phyloP scores from a whole-genome alignment of 2,797 vertebrate species.

The Lacerta agilis region DNA sequence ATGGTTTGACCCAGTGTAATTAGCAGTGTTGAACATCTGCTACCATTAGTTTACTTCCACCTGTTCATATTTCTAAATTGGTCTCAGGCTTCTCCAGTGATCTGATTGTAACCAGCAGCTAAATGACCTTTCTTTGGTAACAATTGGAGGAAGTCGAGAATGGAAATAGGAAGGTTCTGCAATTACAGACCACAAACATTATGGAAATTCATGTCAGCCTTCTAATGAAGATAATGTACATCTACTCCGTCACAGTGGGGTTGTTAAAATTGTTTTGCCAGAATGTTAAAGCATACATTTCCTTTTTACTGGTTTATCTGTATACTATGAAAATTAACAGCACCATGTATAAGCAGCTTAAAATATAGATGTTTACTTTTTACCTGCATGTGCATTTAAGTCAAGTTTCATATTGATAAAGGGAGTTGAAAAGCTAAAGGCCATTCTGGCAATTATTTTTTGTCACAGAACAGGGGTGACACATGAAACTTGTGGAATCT shows the following conservation, averaged over 20 bases:
- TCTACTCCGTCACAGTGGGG: neutral
- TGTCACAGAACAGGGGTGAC: neutral
- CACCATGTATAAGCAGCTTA: neutral
- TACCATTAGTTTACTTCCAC: neutral
- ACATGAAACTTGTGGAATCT: neutral
- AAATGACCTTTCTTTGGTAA: slow-evolving; percentile 48
- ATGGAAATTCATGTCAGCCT: slow-evolving; percentile 53
- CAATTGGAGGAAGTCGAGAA: slow-evolving; percentile 66
- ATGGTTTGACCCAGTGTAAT: neutral
- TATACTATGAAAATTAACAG: slow-evolving; percentile 38
- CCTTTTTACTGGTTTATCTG: slow-evolving; percentile 25
- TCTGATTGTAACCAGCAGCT: slow-evolving; percentile 27
- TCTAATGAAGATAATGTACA: slow-evolving; percentile 54
- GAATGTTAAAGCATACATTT: slow-evolving; percentile 36
- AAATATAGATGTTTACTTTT: neutral
- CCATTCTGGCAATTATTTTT: neutral
- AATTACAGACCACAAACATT: slow-evolving; percentile 51
- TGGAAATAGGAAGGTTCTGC: slow-evolving; percentile 28
- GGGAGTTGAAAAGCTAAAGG: neutral
- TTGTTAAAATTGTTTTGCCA: neutral
- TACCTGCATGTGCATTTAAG: neutral
- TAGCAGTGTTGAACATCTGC: neutral
- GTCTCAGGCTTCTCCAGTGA: slow-evolving; percentile 4
- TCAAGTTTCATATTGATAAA: slow-evolving; percentile 20
- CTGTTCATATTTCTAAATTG: slow-evolving; percentile 18